A percentile compares a stretch with the other conserved stretches of the same genome.
Conservation (phyloP, 2,113 vertebrate genomes). For the Chloropsis hardwickii region DNA sequence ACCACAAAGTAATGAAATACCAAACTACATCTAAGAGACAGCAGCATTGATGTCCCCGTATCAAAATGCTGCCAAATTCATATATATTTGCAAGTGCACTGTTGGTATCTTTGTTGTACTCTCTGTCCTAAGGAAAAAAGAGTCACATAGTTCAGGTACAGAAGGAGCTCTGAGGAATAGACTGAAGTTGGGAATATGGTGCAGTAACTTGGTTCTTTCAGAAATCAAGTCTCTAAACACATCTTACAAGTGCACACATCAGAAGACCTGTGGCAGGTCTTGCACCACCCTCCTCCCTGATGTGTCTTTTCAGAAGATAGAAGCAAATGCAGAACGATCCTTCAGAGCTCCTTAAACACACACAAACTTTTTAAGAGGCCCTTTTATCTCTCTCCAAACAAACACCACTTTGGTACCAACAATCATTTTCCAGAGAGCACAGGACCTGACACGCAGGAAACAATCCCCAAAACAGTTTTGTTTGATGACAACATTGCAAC, state of each 20-base stretch:
- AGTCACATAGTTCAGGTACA: accelerated
- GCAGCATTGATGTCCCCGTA: accelerated
- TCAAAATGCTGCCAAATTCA: background rate
- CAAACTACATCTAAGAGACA: background rate
- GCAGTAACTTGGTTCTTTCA: background rate
- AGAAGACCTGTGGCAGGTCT: background rate
- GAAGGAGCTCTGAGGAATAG: background rate
- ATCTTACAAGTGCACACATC: background rate
- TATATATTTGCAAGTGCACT: background rate
- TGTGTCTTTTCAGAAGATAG: background rate
- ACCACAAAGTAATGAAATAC: background rate
- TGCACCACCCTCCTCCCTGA: background rate
- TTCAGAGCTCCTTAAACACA: background rate
- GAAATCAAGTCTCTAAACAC: background rate
- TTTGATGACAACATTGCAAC: background rate
- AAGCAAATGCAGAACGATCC: background rate
- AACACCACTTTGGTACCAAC: background rate
- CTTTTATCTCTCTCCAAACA: background rate
- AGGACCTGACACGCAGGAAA: background rate
- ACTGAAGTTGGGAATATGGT: background rate
- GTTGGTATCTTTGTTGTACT: accelerated
- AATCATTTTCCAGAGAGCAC: background rate
- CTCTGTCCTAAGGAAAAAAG: background rate
- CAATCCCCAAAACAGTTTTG: background rate
- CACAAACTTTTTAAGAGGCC: background rate